Base-by-base conservation (phyloP, 2,113 vertebrate genomes). In the Sebastes fasciatus region DNA sequence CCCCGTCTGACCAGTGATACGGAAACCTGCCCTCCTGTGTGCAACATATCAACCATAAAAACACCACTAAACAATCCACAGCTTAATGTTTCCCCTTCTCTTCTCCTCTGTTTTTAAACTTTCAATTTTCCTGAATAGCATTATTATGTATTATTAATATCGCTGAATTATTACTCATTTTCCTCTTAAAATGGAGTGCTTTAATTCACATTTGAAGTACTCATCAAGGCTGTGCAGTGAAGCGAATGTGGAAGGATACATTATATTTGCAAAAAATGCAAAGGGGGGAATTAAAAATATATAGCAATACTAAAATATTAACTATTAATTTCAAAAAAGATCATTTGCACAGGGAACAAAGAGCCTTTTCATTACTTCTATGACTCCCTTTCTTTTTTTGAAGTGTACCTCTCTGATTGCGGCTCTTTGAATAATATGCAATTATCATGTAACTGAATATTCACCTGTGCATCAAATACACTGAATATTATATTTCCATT, bases 161-260 rank as follows among this genome's bases (percentile, higher is more conserved):
- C 84, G 94, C 88, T 96, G 93, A 96, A 96, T 96, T 95, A 96
- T 96, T 96, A 96, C 95, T 95, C 94, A 91, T 95, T 96, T 95
- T 88, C 92, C 92, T 92, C 90, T 94, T 94, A 94, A 95, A 95
- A 96, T 95, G 82, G 90, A 95, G 94, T 94, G 94, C 93, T 94
- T 96, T 95, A 96, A 95, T 96, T 96, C 95, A 94, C 94, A 95
- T 95, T 91, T 94, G 89, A 96, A 94, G 95, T 94, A 93, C 93
- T 95, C 94, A 95, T 96, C 95, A 96, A 94, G 95, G 91, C 93
- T 79, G 86, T 43, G 82, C 79, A 84, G 91, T 68, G 78, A 88
- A 93, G 95, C 92, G 86, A 95, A 94, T 94, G 93, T 94, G 88
- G 93, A 95, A 93, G 92, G 94, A 95, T 94, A 94, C 94, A 95